phyloP scores from a whole-genome alignment of 2,797 vertebrate genomes.

The Mormyrops boulengeri region DNA sequence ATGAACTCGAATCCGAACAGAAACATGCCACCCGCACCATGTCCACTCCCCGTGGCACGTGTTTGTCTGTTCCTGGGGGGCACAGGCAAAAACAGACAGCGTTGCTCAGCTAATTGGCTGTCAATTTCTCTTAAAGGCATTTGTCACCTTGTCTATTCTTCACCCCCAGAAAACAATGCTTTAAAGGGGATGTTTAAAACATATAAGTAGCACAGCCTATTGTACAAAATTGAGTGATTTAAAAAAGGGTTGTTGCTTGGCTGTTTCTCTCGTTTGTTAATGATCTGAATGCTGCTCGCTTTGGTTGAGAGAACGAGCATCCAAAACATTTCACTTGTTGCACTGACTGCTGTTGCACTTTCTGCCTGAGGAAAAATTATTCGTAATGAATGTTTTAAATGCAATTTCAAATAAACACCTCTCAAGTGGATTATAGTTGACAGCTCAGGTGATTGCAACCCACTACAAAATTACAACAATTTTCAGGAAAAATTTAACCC shows the following conservation, averaged over 20 bases:
- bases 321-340: not conserved
- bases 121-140: conserved; percentile 21
- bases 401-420: not conserved
- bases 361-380: conserved; percentile 1
- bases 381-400: not conserved
- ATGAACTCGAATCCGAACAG: not conserved
- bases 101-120: conserved; percentile 15
- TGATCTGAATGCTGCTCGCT: not conserved
- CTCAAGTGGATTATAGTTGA: not conserved
- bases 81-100: not conserved
- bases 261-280: not conserved
- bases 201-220: not conserved
- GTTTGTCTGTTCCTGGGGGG: conserved; percentile 5
- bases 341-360: not conserved
- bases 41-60: conserved; percentile 15
- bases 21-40: conserved; percentile 16
- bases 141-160: conserved; percentile 15
- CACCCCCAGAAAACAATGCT: not conserved
- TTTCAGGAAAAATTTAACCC: not conserved
- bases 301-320: not conserved
- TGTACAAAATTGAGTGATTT: not conserved
- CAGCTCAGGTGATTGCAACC: not conserved
- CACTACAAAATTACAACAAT: not conserved
- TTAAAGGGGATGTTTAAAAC: conserved; percentile 21
- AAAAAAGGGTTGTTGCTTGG: not conserved